Evolutionary conservation across 2,888 invertebrate genomes (phyloP).

Genomic region (Anoncus sp.): DNA sequence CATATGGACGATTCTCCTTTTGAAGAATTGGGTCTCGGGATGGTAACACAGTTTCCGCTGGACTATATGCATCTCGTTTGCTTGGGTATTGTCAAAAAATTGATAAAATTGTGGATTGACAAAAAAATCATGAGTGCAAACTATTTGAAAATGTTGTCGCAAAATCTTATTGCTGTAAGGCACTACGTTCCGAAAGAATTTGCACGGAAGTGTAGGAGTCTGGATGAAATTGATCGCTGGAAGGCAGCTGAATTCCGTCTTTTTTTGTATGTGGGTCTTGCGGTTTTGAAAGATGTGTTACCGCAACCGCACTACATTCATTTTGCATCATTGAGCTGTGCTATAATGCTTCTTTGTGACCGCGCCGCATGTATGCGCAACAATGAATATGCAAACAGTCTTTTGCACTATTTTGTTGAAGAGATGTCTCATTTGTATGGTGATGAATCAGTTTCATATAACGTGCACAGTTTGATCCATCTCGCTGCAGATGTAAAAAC

Average conservation of each 20-base stretch:
- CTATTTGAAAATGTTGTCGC: background rate
- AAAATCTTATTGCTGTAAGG: constrained; percentile 14
- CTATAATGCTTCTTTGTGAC: background rate
- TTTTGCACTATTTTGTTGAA: background rate
- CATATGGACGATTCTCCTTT: constrained; percentile 26
- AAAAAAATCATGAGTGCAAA: constrained; percentile 9
- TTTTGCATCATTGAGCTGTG: background rate
- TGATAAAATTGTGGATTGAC: constrained; percentile 2
- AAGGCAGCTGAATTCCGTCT: constrained; percentile 11
- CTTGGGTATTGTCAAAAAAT: constrained; percentile 1
- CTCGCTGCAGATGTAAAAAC: background rate
- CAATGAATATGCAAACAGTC: background rate
- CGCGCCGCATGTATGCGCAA: background rate
- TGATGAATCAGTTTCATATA: background rate
- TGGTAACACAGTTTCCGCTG: constrained; percentile 14
- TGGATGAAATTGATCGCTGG: background rate
- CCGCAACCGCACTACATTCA: background rate
- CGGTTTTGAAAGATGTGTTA: background rate
- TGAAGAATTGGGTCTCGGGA: constrained; percentile 18
- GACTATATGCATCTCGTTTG: constrained; percentile 22
- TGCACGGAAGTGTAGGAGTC: background rate
- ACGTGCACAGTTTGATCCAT: constrained; percentile 8
- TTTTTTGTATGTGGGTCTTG: constrained; percentile 6
- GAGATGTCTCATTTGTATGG: background rate
- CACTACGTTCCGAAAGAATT: constrained; percentile 18